Evolutionary conservation across 2,113 vertebrate genomes (phyloP).

Genomic region (Lepidothrix coronata): DNA sequence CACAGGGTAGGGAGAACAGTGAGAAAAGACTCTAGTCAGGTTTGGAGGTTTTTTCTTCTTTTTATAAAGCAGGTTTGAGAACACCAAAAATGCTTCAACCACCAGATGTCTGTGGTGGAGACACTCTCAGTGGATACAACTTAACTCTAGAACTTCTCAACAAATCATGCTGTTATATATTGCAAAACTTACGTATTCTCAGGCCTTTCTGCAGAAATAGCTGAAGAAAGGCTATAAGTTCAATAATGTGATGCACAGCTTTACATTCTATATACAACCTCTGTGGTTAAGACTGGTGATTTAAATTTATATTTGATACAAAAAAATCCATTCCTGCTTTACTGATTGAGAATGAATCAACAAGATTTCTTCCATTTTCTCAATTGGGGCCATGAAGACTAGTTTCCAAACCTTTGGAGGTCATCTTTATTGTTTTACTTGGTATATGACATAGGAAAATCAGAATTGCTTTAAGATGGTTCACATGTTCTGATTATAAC

Average conservation of each 20-base stretch:
- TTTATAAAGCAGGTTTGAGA: background rate
- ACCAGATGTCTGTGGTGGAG: background rate
- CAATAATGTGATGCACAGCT: background rate
- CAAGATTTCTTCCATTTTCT: background rate
- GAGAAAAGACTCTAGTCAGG: background rate
- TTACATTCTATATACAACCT: background rate
- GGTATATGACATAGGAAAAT: background rate
- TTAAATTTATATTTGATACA: background rate
- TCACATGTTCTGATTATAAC: background rate
- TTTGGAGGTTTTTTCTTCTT: background rate
- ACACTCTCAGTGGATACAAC: background rate
- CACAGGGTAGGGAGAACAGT: background rate
- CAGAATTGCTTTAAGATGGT: background rate
- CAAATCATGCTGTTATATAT: background rate
- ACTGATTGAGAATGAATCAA: background rate
- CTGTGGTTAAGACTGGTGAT: background rate
- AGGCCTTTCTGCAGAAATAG: background rate
- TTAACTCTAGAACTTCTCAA: background rate
- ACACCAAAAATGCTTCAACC: background rate
- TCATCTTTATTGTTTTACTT: background rate
- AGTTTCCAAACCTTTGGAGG: background rate
- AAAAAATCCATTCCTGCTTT: background rate
- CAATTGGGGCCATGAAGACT: background rate
- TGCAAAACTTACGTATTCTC: background rate
- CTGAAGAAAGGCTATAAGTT: background rate